Conservation (phyloP, 2,113 vertebrate species). For the Bubo scandiacus region DNA sequence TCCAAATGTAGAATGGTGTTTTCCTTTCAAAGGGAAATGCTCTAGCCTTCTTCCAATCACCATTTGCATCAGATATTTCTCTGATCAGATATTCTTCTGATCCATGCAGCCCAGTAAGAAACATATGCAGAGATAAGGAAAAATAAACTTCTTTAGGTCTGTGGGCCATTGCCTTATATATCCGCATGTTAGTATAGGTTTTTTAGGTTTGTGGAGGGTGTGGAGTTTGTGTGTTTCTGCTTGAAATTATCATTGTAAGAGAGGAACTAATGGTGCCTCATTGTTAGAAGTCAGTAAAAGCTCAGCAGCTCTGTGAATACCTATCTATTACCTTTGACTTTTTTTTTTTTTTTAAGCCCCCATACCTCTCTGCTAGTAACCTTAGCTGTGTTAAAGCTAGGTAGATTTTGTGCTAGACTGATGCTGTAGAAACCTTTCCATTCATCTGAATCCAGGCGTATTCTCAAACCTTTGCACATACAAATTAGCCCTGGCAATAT, state of each 20-base stretch:
- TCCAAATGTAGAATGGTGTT: background rate
- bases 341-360: background rate
- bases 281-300: background rate
- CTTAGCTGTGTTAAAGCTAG: background rate
- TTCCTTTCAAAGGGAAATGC: background rate
- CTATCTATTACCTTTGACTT: background rate
- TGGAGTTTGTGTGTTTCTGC: background rate
- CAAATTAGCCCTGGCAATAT: background rate
- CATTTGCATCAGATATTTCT: background rate
- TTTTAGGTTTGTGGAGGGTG: background rate
- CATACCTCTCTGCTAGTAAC: too few species aligned
- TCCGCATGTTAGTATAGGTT: background rate
- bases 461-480: background rate
- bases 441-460: background rate
- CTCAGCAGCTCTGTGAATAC: background rate
- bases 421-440: background rate
- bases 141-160: background rate
- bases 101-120: background rate
- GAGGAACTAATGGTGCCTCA: background rate
- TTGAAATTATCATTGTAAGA: background rate
- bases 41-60: background rate
- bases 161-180: background rate
- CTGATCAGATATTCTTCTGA: background rate
- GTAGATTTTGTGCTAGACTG: background rate
- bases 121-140: background rate